Evolutionary conservation across 2,113 vertebrate genomes (phyloP).

Genomic region (Illadopsis cleaveri): DNA sequence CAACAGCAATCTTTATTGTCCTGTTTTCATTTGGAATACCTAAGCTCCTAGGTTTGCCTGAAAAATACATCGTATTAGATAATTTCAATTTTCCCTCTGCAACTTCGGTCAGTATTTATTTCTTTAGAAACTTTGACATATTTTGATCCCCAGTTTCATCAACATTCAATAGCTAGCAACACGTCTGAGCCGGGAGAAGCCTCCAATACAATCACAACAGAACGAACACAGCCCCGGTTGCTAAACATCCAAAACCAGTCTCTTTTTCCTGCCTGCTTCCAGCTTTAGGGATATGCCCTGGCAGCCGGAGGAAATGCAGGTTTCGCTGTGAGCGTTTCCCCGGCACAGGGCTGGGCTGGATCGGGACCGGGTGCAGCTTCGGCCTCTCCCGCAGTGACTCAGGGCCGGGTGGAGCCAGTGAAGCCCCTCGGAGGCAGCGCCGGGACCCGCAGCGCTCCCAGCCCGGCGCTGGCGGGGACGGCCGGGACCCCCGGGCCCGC

Average conservation of each 20-base stretch:
- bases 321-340: not conserved
- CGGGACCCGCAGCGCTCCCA: not conserved
- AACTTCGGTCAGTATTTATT: not conserved
- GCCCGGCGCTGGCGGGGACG: not conserved
- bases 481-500: too few relatives aligned
- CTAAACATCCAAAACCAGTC: not conserved
- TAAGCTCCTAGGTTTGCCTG: not conserved
- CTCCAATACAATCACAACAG: not conserved
- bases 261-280: not conserved
- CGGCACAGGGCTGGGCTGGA: not conserved
- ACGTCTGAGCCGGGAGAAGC: not conserved
- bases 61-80: accelerated
- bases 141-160: not conserved
- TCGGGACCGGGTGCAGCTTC: not conserved
- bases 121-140: not conserved
- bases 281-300: not conserved
- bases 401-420: not conserved
- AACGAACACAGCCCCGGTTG: not conserved
- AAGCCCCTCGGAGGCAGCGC: not conserved
- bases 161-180: accelerated
- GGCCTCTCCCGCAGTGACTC: not conserved
- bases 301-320: not conserved
- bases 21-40: not conserved
- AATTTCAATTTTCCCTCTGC: not conserved
- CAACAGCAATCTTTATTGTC: not conserved